Percentiles rank a stretch among this genome's conserved stretches.
Evolutionary conservation across 2,113 vertebrate species (phyloP).

Genomic region (Phylloscopus trochiloides): DNA sequence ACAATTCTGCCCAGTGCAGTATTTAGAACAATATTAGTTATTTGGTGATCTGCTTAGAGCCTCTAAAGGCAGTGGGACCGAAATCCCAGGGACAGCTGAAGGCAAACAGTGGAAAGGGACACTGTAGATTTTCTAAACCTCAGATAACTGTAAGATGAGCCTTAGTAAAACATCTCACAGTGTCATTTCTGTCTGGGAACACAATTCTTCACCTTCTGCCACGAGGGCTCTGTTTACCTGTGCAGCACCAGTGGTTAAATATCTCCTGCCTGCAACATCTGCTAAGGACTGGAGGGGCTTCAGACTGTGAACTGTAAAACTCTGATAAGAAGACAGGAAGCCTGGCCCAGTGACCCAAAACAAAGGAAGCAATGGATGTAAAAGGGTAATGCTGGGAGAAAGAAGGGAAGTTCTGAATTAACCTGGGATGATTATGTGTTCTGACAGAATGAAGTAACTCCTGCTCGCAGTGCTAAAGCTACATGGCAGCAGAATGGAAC

Average conservation of each 20-base stretch:
- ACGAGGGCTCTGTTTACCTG: constrained; percentile 48
- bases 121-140: constrained; percentile 72
- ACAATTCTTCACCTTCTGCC: constrained; percentile 72
- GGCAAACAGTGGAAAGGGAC: constrained; percentile 43
- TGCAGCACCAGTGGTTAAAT: constrained; percentile 56
- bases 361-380: constrained; percentile 33
- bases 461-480: constrained; percentile 36
- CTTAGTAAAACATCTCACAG: constrained; percentile 54
- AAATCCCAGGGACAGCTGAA: constrained; percentile 63
- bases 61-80: background rate
- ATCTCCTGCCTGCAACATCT: constrained; percentile 68
- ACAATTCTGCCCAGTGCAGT: background rate
- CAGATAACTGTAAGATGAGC: constrained; percentile 72
- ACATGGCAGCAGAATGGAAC: constrained; percentile 46
- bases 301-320: constrained; percentile 50
- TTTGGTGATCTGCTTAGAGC: background rate
- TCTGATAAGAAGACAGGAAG: constrained; percentile 21
- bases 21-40: background rate
- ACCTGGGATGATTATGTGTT: constrained; percentile 70
- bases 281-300: constrained; percentile 57
- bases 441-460: constrained; percentile 80
- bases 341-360: constrained; percentile 70
- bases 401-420: constrained; percentile 67
- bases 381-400: constrained; percentile 47
- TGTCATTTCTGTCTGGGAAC: constrained; percentile 63